phyloP scores from a whole-genome alignment of 2,113 vertebrate species.

The Panthera tigris region DNA sequence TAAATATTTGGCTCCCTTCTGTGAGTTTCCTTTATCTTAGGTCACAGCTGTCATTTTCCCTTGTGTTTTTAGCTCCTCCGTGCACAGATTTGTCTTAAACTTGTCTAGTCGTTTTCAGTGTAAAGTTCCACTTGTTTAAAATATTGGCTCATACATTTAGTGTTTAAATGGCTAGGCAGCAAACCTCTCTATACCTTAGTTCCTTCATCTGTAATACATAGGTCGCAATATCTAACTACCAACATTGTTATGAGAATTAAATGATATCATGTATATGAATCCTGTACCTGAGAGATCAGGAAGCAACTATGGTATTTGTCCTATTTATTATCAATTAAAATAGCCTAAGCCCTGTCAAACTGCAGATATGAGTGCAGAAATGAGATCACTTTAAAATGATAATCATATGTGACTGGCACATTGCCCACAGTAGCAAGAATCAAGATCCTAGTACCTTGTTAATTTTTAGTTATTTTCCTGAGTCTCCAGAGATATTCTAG shows the following conservation, averaged over 20 bases:
- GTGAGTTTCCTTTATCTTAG: not conserved
- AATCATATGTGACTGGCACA: not conserved
- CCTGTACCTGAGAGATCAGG: not conserved
- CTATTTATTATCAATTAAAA: not conserved
- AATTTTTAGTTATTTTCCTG: constrained; percentile 16
- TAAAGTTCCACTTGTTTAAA: not conserved
- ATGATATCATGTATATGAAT: not conserved
- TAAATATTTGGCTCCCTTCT: not conserved
- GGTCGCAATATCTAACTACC: not conserved
- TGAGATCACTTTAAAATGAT: not conserved
- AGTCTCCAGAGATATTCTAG: not conserved
- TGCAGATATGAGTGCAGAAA: not conserved
- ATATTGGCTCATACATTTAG: not conserved
- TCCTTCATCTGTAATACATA: not conserved
- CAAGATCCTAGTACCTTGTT: not conserved
- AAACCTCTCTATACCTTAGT: not conserved
- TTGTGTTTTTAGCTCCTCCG: not conserved
- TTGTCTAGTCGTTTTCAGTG: not conserved
- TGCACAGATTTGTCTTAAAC: not conserved
- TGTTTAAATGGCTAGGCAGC: not conserved
- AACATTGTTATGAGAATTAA: not conserved
- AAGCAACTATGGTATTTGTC: not conserved
- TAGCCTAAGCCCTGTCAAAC: not conserved
- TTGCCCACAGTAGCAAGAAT: not conserved
- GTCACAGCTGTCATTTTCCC: not conserved